phyloP scores from a whole-genome alignment of 2,797 vertebrate genomes.

The Leuciscus waleckii region DNA sequence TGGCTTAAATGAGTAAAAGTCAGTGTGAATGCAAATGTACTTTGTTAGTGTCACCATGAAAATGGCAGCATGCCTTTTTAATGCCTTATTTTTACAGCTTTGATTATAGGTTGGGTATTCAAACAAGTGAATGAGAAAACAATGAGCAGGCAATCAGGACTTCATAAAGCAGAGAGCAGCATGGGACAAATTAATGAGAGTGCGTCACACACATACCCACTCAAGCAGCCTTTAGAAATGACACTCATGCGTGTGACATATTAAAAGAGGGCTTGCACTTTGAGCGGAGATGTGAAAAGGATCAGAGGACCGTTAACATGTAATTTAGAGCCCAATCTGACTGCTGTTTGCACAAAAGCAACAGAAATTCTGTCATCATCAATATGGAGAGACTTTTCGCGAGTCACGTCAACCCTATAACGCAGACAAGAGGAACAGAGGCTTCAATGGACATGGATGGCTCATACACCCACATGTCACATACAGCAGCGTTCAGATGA shows the following conservation, averaged over 20 bases:
- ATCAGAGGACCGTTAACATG: slow-evolving; percentile 72
- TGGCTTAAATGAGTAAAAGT: slow-evolving; percentile 76
- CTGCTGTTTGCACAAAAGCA: slow-evolving; percentile 73
- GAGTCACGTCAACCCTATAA: slow-evolving; percentile 62
- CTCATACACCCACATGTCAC: slow-evolving; percentile 37
- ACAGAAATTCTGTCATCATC: slow-evolving; percentile 70
- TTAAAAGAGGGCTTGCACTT: slow-evolving; percentile 73
- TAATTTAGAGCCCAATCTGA: slow-evolving; percentile 72
- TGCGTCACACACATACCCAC: slow-evolving; percentile 58
- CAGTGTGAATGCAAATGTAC: slow-evolving; percentile 78
- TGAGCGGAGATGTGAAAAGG: slow-evolving; percentile 68
- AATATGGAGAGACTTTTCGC: slow-evolving; percentile 68
- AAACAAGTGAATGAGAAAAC: slow-evolving; percentile 79
- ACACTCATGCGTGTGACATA: slow-evolving; percentile 76
- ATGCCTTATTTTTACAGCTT: slow-evolving; percentile 75
- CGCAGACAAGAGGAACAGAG: slow-evolving; percentile 48
- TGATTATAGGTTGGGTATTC: slow-evolving; percentile 83
- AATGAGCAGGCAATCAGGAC: slow-evolving; percentile 78
- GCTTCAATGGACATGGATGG: slow-evolving; percentile 47
- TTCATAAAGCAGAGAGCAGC: slow-evolving; percentile 79
- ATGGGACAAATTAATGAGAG: slow-evolving; percentile 82
- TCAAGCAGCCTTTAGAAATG: slow-evolving; percentile 71
- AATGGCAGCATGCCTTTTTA: slow-evolving; percentile 80
- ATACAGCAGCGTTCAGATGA: slow-evolving; percentile 18
- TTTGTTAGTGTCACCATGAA: slow-evolving; percentile 79